phyloP scores from a whole-genome alignment of 2,888 invertebrate genomes.

The Plutella xylostella region DNA sequence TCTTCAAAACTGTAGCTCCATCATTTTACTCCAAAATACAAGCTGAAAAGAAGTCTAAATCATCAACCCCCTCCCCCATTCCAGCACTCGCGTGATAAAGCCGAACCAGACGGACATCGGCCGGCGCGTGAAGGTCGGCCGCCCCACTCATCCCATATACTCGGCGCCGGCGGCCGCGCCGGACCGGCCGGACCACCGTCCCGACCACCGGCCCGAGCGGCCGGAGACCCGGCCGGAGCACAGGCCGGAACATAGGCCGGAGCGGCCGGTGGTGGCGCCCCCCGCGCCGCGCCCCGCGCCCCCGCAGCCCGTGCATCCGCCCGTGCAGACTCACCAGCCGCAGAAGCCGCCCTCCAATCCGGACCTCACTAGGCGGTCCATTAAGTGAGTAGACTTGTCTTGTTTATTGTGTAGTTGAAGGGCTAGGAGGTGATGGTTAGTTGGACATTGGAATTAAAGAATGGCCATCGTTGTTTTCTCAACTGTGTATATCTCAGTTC shows the following conservation, averaged over 20 bases:
- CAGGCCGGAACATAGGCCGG: constrained; percentile 13
- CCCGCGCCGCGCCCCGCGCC: constrained; percentile 32
- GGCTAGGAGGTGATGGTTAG: too few species aligned
- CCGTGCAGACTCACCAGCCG: constrained; percentile 31
- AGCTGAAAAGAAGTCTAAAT: too few species aligned
- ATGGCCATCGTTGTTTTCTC: too few species aligned
- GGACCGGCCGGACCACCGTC: constrained; percentile 17
- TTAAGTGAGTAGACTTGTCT: constrained; percentile 68
- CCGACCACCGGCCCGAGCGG: constrained; percentile 22
- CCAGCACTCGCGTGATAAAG: constrained; percentile 93
- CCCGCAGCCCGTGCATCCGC: constrained; percentile 24
- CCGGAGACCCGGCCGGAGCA: constrained; percentile 15
- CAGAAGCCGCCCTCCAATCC: constrained; percentile 64
- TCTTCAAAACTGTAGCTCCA: too few species aligned
- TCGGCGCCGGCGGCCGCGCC: constrained; percentile 26
- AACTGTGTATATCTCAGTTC: too few species aligned
- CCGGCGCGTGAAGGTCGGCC: constrained; percentile 80
- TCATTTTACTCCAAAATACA: too few species aligned
- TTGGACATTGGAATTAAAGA: too few species aligned
- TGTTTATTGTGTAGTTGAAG: not conserved
- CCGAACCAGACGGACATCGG: constrained; percentile 91
- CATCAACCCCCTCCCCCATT: constrained; percentile 26
- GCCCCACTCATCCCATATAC: constrained; percentile 21
- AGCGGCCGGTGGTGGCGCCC: constrained; percentile 24
- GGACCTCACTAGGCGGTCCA: constrained; percentile 79